Evolutionary conservation across 2,113 vertebrate species (phyloP).

Genomic region (Anarhynchus alexandrinus): DNA sequence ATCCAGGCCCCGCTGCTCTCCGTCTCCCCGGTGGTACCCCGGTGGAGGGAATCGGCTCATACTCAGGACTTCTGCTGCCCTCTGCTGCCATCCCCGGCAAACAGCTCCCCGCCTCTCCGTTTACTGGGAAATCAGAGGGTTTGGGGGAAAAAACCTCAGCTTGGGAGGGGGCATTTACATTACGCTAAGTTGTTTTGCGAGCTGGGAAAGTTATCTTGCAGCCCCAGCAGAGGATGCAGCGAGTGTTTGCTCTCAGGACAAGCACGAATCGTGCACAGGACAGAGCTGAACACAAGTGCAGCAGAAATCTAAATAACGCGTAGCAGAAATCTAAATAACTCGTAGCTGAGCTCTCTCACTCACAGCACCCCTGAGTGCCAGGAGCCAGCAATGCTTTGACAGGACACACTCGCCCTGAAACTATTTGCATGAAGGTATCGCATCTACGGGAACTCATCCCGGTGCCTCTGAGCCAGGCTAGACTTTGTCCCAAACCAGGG

Average conservation of each 20-base stretch:
- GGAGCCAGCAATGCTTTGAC: neutral
- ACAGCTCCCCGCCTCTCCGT: neutral
- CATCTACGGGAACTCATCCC: neutral
- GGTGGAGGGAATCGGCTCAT: neutral
- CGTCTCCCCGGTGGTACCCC: rapidly evolving
- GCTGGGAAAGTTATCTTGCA: neutral
- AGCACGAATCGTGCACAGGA: rapidly evolving
- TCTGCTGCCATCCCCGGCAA: conserved; percentile 11
- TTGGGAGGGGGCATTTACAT: rapidly evolving
- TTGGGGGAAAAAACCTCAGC: too few relatives aligned
- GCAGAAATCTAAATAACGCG: too few relatives aligned
- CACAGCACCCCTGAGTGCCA: rapidly evolving
- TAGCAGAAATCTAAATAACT: neutral
- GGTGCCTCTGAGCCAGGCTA: neutral
- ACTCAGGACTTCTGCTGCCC: conserved; percentile 53
- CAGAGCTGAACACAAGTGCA: rapidly evolving
- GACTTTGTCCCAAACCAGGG: neutral
- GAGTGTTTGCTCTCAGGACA: neutral
- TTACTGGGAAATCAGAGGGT: rapidly evolving
- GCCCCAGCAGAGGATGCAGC: neutral
- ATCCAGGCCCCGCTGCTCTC: rapidly evolving
- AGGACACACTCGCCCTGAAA: neutral
- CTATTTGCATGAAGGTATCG: neutral
- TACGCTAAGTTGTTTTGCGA: rapidly evolving
- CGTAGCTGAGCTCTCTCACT: rapidly evolving